These are phyloP conservation scores for Phalloptychus januarius DNA, from an alignment of 2,797 vertebrate species.

Conservation along the genomic window DNA sequence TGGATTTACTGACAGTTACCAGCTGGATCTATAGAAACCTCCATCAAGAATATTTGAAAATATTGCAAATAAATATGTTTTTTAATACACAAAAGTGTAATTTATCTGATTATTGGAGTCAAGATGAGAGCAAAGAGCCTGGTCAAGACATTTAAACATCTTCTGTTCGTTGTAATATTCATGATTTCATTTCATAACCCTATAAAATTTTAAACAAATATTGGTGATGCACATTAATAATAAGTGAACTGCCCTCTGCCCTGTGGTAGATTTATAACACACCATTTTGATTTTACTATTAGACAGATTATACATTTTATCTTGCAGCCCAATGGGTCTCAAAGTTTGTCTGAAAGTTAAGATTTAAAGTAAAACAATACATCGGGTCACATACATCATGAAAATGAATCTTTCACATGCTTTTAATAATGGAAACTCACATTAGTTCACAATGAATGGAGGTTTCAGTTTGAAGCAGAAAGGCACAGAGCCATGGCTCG, in stretches of 20 bases:
- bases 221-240: background rate
- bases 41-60: too few species aligned
- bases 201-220: background rate
- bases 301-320: background rate
- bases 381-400: slow-evolving; percentile 10
- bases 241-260: background rate
- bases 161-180: background rate
- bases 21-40: too few species aligned
- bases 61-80: too few species aligned
- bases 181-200: background rate
- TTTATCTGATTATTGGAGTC: too few species aligned
- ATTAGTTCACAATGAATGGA: slow-evolving; percentile 5
- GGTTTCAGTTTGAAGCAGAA: background rate
- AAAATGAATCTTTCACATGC: slow-evolving; percentile 22
- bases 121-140: background rate
- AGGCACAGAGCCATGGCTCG: background rate
- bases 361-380: background rate
- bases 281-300: background rate
- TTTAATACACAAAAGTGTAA: too few species aligned
- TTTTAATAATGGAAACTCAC: slow-evolving; percentile 19
- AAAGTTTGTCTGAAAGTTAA: background rate
- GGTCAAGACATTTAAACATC: background rate
- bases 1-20: background rate
- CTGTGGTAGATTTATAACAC: background rate
- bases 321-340: background rate